Conservation (phyloP, 1,140 invertebrate species). For the Lepidurus apus region DNA sequence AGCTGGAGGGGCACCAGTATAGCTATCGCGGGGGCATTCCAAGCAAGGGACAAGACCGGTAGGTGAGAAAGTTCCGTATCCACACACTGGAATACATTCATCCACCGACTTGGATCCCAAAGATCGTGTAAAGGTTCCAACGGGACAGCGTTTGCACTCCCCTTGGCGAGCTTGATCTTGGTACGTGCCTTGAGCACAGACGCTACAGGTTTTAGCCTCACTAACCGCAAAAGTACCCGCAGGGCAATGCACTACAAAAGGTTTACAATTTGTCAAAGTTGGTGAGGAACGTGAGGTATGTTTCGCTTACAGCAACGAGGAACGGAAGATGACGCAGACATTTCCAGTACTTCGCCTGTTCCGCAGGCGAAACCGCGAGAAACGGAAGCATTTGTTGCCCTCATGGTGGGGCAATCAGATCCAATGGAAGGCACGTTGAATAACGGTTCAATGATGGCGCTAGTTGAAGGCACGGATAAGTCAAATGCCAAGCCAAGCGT, state of each 20-base stretch:
- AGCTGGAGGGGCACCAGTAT: constrained; percentile 75
- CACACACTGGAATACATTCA: constrained; percentile 88
- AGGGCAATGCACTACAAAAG: constrained; percentile 78
- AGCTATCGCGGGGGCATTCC: constrained; percentile 90
- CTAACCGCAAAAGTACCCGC: constrained; percentile 87
- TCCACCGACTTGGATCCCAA: constrained; percentile 63
- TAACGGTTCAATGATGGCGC: constrained; percentile 80
- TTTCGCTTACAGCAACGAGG: constrained; percentile 78
- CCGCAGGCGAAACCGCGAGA: constrained; percentile 85
- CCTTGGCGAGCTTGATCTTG: constrained; percentile 86
- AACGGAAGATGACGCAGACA: constrained; percentile 75
- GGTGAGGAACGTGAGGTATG: neutral
- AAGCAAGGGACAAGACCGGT: constrained; percentile 90
- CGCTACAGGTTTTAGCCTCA: constrained; percentile 79
- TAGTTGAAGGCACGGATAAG: constrained; percentile 84
- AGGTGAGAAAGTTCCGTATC: constrained; percentile 90
- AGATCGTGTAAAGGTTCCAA: constrained; percentile 77
- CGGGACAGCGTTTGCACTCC: constrained; percentile 77
- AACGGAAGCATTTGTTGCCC: constrained; percentile 78
- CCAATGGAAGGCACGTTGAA: constrained; percentile 81
- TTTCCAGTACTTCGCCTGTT: constrained; percentile 86
- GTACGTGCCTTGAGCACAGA: constrained; percentile 83
- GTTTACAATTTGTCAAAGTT: neutral
- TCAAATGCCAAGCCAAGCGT: constrained; percentile 91
- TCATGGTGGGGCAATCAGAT: constrained; percentile 82